These are phyloP conservation scores for Eupleurogrammus muticus DNA, from an alignment of 2,797 vertebrate genomes.

Conservation along the genomic window DNA sequence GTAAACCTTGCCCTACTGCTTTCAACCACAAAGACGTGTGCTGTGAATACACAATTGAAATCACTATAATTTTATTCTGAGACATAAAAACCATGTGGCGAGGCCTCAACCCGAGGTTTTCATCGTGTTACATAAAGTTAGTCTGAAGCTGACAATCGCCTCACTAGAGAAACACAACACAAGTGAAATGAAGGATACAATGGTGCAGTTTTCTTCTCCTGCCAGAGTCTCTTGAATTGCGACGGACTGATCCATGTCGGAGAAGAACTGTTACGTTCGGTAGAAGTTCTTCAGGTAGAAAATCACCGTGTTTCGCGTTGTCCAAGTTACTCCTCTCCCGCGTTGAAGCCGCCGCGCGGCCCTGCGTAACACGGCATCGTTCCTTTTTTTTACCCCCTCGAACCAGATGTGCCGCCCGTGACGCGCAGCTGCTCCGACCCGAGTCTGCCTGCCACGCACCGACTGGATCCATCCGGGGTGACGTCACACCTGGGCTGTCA, in stretches of 20 bases:
- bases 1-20: neutral
- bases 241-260: slow-evolving; percentile 92
- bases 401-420: slow-evolving; percentile 53
- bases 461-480: slow-evolving; percentile 46
- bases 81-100: neutral
- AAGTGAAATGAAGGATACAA: slow-evolving; percentile 94
- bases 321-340: slow-evolving; percentile 19
- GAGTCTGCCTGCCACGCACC: slow-evolving; percentile 80
- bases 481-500: slow-evolving; percentile 73
- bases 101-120: slow-evolving; percentile 3
- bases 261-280: too few relatives aligned
- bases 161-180: too few relatives aligned
- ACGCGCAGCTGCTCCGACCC: slow-evolving; percentile 42
- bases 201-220: slow-evolving; percentile 83
- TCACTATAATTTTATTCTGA: neutral
- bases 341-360: too few relatives aligned
- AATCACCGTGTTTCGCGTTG: slow-evolving; percentile 1
- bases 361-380: slow-evolving; percentile 43
- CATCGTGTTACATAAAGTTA: neutral
- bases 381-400: neutral
- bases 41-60: neutral
- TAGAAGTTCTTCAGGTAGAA: neutral
- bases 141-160: neutral
- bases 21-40: neutral
- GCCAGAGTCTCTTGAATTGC: slow-evolving; percentile 91